Conservation (phyloP, 2,888 invertebrate species). For the Heliconius ethilla region DNA sequence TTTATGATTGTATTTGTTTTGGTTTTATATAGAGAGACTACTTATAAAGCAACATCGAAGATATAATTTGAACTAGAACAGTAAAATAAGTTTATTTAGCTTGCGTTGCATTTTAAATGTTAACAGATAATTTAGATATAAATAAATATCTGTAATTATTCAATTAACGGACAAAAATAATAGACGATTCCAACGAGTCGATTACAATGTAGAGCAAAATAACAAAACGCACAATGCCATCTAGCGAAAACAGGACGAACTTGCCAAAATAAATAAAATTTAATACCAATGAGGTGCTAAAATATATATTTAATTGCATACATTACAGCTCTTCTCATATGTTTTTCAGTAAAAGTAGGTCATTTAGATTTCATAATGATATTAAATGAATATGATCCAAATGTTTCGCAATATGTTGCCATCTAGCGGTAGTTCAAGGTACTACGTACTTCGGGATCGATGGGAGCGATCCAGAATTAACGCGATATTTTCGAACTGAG, state of each 20-base stretch:
- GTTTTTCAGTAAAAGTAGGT: constrained; percentile 23
- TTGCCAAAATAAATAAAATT: constrained; percentile 21
- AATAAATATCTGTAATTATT: not conserved
- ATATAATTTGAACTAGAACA: not conserved
- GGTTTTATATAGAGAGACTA: too few relatives aligned
- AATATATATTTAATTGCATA: constrained; percentile 20
- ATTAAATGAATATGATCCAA: constrained; percentile 29
- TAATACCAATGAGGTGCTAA: not conserved
- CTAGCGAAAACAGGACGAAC: constrained; percentile 32
- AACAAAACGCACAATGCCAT: constrained; percentile 29
- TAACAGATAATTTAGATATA: not conserved
- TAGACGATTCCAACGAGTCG: not conserved
- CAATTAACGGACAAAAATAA: not conserved
- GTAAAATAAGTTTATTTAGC: not conserved
- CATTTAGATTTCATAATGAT: constrained; percentile 35
- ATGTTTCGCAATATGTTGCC: constrained; percentile 36
- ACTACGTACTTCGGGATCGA: constrained; percentile 35
- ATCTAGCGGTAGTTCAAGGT: constrained; percentile 39
- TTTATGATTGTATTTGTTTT: too few relatives aligned
- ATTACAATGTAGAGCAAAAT: not conserved
- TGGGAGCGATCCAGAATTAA: constrained; percentile 38
- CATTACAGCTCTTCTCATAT: constrained; percentile 17
- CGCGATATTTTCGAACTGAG: constrained; percentile 25
- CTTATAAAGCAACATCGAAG: not conserved
- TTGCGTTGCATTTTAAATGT: not conserved